Evolutionary conservation across 2,888 invertebrate genomes (phyloP).

Genomic region (Mesoligia furuncula): DNA sequence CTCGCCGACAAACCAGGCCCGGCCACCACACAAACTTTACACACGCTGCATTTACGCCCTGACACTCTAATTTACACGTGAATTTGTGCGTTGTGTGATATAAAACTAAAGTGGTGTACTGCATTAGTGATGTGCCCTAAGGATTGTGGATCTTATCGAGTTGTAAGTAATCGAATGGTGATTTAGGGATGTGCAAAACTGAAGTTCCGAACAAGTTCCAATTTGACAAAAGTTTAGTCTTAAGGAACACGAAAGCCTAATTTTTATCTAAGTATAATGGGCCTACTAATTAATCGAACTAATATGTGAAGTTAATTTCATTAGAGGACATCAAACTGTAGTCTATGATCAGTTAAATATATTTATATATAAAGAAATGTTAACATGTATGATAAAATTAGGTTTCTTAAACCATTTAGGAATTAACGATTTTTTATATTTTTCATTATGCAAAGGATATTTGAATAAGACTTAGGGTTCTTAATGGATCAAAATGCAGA

Average conservation of each 20-base stretch:
- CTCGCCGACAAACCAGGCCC: conserved; percentile 86
- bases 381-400: conserved; percentile 88
- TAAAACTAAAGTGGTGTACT: conserved; percentile 65
- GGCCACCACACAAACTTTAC: conserved; percentile 82
- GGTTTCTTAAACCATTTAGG: conserved; percentile 89
- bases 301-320: conserved; percentile 70
- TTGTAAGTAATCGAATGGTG: conserved; percentile 65
- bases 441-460: conserved; percentile 88
- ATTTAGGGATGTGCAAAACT: conserved; percentile 61
- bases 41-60: conserved; percentile 83
- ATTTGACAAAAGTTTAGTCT: conserved; percentile 61
- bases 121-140: conserved; percentile 74
- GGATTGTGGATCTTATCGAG: conserved; percentile 69
- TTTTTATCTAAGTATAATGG: conserved; percentile 83
- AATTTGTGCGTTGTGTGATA: conserved; percentile 71
- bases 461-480: conserved; percentile 84
- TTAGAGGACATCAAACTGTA: conserved; percentile 75
- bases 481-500: conserved; percentile 75
- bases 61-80: conserved; percentile 87
- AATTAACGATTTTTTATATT: conserved; percentile 88
- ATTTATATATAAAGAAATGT: conserved; percentile 86
- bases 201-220: conserved; percentile 67
- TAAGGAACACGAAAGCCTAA: conserved; percentile 85
- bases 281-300: conserved; percentile 87
- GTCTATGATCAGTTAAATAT: conserved; percentile 81